Base-by-base conservation (phyloP, 2,888 invertebrate species). In the Rhogogaster chlorosoma region DNA sequence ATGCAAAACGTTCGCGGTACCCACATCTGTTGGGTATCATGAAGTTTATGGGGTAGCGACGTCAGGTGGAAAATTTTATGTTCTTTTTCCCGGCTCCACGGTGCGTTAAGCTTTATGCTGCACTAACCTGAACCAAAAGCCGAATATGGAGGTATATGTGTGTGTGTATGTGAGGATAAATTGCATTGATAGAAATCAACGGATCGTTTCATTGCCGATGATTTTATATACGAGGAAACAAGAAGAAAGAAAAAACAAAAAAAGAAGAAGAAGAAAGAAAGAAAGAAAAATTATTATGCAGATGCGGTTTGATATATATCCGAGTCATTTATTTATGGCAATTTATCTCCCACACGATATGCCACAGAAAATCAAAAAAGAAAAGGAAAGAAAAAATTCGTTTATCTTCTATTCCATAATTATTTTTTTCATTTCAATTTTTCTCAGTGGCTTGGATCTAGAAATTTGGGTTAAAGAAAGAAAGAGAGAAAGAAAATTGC, bases 61-160 rank as follows among this genome's bases (percentile, higher is more conserved):
- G 67, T 83, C 83, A 83, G 83, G 83, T 83, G 83, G 83, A 83
- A 83, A 83, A 83, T 83, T 83, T 83, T 18, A 49, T 42, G 67
- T 83, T 45, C 32, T 45, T 29, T 73, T 29, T 38, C 61, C 61
- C 61, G 26, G 12, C 26, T 73, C 22, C 67, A 83, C 67, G 83
- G 67, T 70, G 83, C 67, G 67, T 83, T 67, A 73, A 49, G 67
- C 70, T n/a, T 32, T 18, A 57, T n/a, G 32, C 36, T 32, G 29
- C 38, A n/a, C 10, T n/a, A 22, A 42, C 22, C 26, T 26, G 4
- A 61, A 26, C 22, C 61, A 61, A 26, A 61, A 26, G 26, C 61
- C 26, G 26, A 61, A 61, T 61, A 22, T 61, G 10, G 12, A 26
- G 26, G 26, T 61, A 10, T 10, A 26, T 18, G 36, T 36, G 36